Conservation (phyloP, 1,140 invertebrate genomes). For the Maniola jurtina region DNA sequence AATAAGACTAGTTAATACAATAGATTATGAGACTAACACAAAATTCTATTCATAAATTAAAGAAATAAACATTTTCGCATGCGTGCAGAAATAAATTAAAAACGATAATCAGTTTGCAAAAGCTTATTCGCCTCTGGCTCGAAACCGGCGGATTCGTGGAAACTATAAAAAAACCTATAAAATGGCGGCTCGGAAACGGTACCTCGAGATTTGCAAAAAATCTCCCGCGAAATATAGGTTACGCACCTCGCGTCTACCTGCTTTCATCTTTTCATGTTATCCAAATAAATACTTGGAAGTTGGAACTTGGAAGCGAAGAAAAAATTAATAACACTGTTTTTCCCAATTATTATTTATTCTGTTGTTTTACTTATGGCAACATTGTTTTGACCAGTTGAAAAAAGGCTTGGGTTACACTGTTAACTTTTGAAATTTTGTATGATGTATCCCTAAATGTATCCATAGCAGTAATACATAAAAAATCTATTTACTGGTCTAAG, state of each 20-base stretch:
- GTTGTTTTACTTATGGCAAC: too few species aligned
- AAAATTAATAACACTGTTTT: not conserved
- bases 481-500: too few species aligned
- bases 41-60: slow-evolving; percentile 1
- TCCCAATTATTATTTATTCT: not conserved
- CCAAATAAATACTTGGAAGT: slow-evolving; percentile 1
- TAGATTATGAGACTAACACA: not conserved
- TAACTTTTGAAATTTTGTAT: too few species aligned
- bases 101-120: slow-evolving; percentile 56
- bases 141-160: slow-evolving; percentile 47
- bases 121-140: slow-evolving; percentile 47
- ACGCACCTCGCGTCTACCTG: slow-evolving; percentile 24
- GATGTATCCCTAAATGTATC: too few species aligned
- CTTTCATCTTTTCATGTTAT: slow-evolving; percentile 42
- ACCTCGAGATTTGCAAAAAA: slow-evolving; percentile 50
- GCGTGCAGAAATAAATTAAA: slow-evolving; percentile 58
- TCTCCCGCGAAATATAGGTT: slow-evolving; percentile 46
- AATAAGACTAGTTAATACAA: too few species aligned
- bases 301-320: slow-evolving; percentile 5
- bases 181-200: slow-evolving; percentile 46
- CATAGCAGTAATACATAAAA: too few species aligned
- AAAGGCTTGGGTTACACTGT: too few species aligned
- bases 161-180: slow-evolving; percentile 49
- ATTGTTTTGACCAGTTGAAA: too few species aligned
- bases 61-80: not conserved